phyloP scores from a whole-genome alignment of 2,888 invertebrate species.

The Trachelus stipa region DNA sequence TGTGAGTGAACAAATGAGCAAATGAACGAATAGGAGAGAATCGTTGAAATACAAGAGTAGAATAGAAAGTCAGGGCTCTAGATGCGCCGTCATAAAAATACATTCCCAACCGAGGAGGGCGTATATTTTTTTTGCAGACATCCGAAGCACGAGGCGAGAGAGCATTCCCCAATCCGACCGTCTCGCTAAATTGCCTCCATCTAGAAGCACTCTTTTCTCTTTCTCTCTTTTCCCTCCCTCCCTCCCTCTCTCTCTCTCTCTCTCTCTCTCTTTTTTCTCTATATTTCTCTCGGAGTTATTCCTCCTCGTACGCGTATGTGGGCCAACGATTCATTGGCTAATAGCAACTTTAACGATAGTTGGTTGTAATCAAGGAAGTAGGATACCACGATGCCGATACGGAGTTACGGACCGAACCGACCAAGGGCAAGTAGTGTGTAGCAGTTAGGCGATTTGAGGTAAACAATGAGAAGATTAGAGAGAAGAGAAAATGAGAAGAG shows the following conservation, averaged over 20 bases:
- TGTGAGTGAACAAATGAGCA: neutral
- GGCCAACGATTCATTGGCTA: slow-evolving; percentile 24
- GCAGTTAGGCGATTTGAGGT: slow-evolving; percentile 6
- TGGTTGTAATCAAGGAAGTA: slow-evolving; percentile 18
- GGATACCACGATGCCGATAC: slow-evolving; percentile 7
- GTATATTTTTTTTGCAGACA: neutral
- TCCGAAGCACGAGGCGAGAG: slow-evolving; percentile 1
- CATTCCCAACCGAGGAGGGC: neutral
- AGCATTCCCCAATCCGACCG: slow-evolving; percentile 8
- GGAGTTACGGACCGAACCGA: neutral
- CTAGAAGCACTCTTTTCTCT: slow-evolving; percentile 7
- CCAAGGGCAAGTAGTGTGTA: neutral
- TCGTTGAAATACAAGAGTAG: neutral
- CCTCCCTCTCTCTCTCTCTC: neutral
- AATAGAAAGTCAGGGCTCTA: neutral
- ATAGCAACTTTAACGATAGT: slow-evolving; percentile 23
- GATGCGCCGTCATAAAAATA: neutral
- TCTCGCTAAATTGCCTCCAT: slow-evolving; percentile 15
- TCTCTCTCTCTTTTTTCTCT: neutral
- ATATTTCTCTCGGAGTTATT: neutral
- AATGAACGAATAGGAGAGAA: neutral
- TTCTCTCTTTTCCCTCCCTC: neutral
- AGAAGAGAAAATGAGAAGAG: slow-evolving; percentile 18
- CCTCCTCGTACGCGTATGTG: slow-evolving; percentile 10
- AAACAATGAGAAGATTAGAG: slow-evolving; percentile 17